A percentile compares a stretch with the other conserved stretches of the same genome.
These are phyloP conservation scores for Bombus soroeensis DNA, from an alignment of 1,140 invertebrate genomes.

Conservation along the genomic window DNA sequence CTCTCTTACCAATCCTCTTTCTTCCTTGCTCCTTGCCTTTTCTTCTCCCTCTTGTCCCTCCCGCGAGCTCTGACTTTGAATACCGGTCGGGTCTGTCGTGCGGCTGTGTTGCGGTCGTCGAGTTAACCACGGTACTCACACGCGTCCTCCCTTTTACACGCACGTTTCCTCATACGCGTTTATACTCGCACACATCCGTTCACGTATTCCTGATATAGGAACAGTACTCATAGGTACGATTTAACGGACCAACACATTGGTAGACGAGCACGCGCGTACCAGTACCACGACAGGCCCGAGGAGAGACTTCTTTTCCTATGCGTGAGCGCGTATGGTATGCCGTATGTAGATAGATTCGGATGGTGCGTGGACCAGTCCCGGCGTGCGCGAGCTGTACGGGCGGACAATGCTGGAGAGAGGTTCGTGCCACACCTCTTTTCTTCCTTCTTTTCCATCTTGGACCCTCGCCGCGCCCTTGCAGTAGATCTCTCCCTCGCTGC, in stretches of 20 bases:
- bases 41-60: slow-evolving; percentile 55
- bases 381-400: slow-evolving; percentile 67
- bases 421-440: slow-evolving; percentile 80
- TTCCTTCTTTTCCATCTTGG: slow-evolving; percentile 74
- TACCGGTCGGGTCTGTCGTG: slow-evolving; percentile 78
- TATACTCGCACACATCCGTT: not conserved
- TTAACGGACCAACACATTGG: not conserved
- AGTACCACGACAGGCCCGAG: slow-evolving; percentile 49
- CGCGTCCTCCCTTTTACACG: slow-evolving; percentile 15
- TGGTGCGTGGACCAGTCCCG: slow-evolving; percentile 79
- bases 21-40: slow-evolving; percentile 21
- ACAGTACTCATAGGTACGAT: slow-evolving; percentile 8
- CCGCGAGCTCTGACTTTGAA: slow-evolving; percentile 75
- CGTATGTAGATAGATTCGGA: slow-evolving; percentile 79
- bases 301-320: slow-evolving; percentile 64
- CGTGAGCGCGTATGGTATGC: slow-evolving; percentile 68
- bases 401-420: slow-evolving; percentile 77
- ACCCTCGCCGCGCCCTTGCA: slow-evolving; percentile 75
- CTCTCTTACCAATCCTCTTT: slow-evolving; percentile 52
- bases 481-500: slow-evolving; percentile 61
- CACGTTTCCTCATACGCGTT: not conserved
- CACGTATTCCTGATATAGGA: not conserved
- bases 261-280: slow-evolving; percentile 46
- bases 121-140: slow-evolving; percentile 50
- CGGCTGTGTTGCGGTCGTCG: slow-evolving; percentile 67